Percentiles rank a stretch among this genome's conserved stretches.
Evolutionary conservation across 2,113 vertebrate species (phyloP).

Genomic region (Oryzias celebensis): DNA sequence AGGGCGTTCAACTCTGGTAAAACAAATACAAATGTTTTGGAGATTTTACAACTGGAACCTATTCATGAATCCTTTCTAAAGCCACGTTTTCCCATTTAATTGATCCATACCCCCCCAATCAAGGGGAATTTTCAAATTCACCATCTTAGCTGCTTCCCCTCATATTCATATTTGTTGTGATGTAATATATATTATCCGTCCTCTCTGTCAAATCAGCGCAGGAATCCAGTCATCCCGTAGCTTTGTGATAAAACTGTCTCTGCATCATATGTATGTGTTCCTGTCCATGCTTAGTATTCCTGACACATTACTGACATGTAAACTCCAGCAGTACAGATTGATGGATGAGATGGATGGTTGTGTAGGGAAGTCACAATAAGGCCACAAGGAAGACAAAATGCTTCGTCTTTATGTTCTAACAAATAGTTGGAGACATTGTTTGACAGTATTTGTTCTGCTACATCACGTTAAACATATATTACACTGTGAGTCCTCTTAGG

Average conservation of each 20-base stretch:
- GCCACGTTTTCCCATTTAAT: no score
- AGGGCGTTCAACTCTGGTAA: no score
- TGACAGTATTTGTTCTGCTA: conserved; percentile 31
- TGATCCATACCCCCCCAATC: no score
- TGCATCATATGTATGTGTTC: conserved; percentile 15
- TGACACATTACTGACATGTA: conserved; percentile 13
- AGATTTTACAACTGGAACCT: no score
- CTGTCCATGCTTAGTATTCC: conserved; percentile 11
- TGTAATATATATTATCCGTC: conserved; percentile 32
- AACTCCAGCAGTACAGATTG: conserved; percentile 53
- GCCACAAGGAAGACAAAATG: conserved; percentile 52
- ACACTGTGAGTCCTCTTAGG: conserved; percentile 7
- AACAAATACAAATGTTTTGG: no score
- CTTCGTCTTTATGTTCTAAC: conserved; percentile 60
- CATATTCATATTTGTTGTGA: conserved; percentile 46
- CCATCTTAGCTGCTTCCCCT: conserved; percentile 32
- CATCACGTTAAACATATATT: conserved; percentile 22
- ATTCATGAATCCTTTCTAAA: no score
- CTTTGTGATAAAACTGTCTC: conserved; percentile 39
- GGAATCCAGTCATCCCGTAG: conserved; percentile 48
- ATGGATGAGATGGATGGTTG: conserved; percentile 55
- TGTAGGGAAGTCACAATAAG: conserved; percentile 20
- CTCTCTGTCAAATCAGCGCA: conserved; percentile 14
- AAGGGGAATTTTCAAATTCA: no score
- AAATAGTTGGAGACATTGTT: conserved; percentile 43